phyloP scores from a whole-genome alignment of 2,888 invertebrate genomes.

The Epinotia ramella region DNA sequence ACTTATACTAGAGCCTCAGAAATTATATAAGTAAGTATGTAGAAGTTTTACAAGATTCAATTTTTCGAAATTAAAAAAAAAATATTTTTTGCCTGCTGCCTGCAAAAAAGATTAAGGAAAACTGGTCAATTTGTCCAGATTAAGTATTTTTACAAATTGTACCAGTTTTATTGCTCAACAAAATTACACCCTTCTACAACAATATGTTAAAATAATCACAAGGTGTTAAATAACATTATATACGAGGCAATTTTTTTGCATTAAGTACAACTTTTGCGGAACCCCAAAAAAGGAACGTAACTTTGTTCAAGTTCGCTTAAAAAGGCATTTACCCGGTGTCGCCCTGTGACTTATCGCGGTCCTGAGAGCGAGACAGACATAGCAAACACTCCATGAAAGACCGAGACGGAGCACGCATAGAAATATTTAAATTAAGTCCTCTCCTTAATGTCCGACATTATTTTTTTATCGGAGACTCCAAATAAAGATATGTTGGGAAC shows the following conservation, averaged over 20 bases:
- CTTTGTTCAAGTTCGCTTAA: conserved; percentile 74
- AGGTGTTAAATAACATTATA: too few species aligned
- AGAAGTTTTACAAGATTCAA: too few species aligned
- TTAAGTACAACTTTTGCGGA: neutral
- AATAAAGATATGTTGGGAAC: conserved; percentile 75
- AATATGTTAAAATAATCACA: too few species aligned
- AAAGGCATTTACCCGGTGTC: conserved; percentile 75
- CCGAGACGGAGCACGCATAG: conserved; percentile 59
- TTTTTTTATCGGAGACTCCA: conserved; percentile 80
- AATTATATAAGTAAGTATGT: too few species aligned
- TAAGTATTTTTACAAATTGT: too few species aligned
- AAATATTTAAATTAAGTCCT: conserved; percentile 84
- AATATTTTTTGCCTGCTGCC: too few species aligned
- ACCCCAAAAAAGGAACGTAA: conserved; percentile 57
- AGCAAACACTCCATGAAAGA: conserved; percentile 49
- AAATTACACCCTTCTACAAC: too few species aligned
- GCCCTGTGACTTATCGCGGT: conserved; percentile 72
- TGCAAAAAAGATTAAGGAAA: too few species aligned
- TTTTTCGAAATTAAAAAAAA: too few species aligned
- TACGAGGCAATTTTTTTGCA: neutral
- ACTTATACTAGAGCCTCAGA: too few species aligned
- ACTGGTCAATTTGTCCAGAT: too few species aligned
- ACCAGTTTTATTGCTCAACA: too few species aligned
- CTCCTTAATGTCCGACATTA: conserved; percentile 81
- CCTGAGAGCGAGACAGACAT: conserved; percentile 57